Conservation (phyloP, 2,113 vertebrate species). For the Craseonycteris thonglongyai region DNA sequence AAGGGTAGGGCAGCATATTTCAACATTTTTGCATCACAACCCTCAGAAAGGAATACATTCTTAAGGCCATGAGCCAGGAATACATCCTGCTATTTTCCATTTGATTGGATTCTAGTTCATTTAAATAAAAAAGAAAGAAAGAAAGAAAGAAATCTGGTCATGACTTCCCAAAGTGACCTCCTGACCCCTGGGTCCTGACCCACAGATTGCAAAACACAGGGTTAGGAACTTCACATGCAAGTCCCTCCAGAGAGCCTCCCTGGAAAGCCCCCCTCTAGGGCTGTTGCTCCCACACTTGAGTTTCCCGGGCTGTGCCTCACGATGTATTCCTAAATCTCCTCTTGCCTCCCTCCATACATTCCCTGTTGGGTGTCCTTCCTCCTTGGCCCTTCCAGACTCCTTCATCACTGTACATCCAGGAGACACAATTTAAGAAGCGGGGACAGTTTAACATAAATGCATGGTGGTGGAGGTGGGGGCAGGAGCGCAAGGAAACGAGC, state of each 20-base stretch:
- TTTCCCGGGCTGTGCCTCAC: background rate
- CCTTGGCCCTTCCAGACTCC: background rate
- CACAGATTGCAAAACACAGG: background rate
- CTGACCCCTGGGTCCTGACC: background rate
- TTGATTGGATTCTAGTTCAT: background rate
- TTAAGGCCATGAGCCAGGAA: background rate
- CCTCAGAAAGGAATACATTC: background rate
- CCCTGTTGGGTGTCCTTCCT: background rate
- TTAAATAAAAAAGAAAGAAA: background rate
- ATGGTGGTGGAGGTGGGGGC: background rate
- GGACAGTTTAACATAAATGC: background rate
- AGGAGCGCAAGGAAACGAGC: background rate
- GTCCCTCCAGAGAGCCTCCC: conserved; percentile 26
- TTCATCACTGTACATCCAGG: background rate
- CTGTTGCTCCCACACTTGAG: background rate
- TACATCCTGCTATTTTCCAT: background rate
- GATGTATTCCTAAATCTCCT: background rate
- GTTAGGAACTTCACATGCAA: conserved; percentile 20
- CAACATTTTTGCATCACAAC: background rate
- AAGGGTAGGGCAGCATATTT: background rate
- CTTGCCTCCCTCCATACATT: background rate
- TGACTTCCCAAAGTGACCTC: conserved; percentile 43
- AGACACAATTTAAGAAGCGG: background rate
- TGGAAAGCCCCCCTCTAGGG: background rate
- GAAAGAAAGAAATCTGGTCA: background rate